Evolutionary conservation across 2,113 vertebrate species (phyloP), one percentile per base, ranked within the genome.

Genomic region (Labrus mixtus): DNA sequence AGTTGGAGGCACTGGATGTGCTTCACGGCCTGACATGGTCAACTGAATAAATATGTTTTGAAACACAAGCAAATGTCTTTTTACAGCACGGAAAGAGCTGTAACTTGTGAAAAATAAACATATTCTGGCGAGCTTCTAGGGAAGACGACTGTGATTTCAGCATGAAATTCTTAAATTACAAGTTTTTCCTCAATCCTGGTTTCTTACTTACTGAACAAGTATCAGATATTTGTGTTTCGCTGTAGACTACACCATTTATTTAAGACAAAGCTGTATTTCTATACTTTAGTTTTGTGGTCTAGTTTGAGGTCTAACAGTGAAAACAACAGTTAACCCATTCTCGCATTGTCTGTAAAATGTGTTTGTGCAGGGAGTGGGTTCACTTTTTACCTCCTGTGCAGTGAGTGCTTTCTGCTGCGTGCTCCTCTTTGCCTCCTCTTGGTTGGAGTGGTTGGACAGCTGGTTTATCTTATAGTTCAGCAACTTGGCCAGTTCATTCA

Each of bases 401-500:
- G 91, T 95, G 51, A 97, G 91, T 29, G 91, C 90, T 80, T 92
- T 92, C 83, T 94, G 94, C 53, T 84, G 89, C 0, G 84, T 84
- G 39, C 78, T 89, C n/a, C 82, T 93, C 63, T 91, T 91, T 9
- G 83, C 90, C 54, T 92, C 92, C 68, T 92, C 91, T 7, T 78
- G 88, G 29, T 83, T 17, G 0, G 94, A 92, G 36, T 94, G 81
- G 74, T 94, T 93, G 0, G 95, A 91, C 71, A 96, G 91, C 37
- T 96, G 95, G 1, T 95, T 94, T 74, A 96, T 96, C 88, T 95
- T 96, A 87, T 96, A 95, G 81, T 94, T 96, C 36, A 98, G 91
- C 15, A 97, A 87, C 3, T 95, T 93, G 65, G 96, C 94, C 0
- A 97, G 92, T 50, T 97, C 89, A 4, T 96, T 95, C 91, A 97